These are phyloP conservation scores for Enteromius argenteus DNA, from an alignment of 2,797 vertebrate genomes.

Conservation along the genomic window DNA sequence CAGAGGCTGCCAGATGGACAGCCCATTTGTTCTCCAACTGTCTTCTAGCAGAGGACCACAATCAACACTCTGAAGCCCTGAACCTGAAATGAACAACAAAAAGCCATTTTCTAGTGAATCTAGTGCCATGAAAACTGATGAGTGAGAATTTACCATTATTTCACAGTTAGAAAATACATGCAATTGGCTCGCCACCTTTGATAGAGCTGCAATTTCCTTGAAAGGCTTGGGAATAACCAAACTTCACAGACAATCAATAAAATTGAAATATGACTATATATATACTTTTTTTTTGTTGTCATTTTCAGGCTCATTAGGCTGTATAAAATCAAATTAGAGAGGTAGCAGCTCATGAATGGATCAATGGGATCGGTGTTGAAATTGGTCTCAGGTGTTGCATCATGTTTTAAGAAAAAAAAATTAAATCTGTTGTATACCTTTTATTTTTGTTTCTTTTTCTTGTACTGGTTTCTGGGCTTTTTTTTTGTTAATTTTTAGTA, in stretches of 20 bases:
- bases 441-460: slow-evolving; percentile 9
- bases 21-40: slow-evolving; percentile 42
- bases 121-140: slow-evolving; percentile 57
- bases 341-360: slow-evolving; percentile 50
- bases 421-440: slow-evolving; percentile 1
- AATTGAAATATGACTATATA: slow-evolving; percentile 48
- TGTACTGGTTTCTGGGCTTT: neutral
- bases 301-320: slow-evolving; percentile 57
- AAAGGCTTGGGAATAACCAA: slow-evolving; percentile 49
- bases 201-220: slow-evolving; percentile 51
- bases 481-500: neutral
- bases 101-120: slow-evolving; percentile 49
- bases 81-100: slow-evolving; percentile 19
- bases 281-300: neutral
- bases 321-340: slow-evolving; percentile 54
- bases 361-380: slow-evolving; percentile 39
- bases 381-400: slow-evolving; percentile 28
- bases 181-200: slow-evolving; percentile 54
- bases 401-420: neutral
- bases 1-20: slow-evolving; percentile 37
- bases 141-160: slow-evolving; percentile 45
- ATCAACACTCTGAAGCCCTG: slow-evolving; percentile 19
- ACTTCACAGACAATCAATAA: slow-evolving; percentile 57
- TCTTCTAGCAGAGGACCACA: slow-evolving; percentile 28
- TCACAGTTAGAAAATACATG: slow-evolving; percentile 52